Evolutionary conservation across 2,113 vertebrate species (phyloP).

Genomic region (Anthoscopus minutus): DNA sequence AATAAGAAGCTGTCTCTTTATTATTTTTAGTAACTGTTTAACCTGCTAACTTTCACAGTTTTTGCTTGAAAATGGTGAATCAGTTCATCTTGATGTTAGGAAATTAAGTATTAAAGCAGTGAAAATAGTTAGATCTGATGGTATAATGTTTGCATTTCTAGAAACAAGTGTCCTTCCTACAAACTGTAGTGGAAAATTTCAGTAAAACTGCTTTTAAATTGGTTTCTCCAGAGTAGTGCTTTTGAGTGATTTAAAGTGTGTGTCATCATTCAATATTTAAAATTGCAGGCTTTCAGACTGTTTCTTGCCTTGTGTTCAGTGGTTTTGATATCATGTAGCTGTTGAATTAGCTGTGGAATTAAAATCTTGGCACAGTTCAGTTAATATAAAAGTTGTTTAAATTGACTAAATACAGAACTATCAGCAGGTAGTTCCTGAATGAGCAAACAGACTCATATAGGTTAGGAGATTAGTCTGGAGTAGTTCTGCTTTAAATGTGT

Average conservation of each 20-base stretch:
- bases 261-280: slow-evolving; percentile 64
- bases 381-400: not conserved
- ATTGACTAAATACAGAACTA: not conserved
- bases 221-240: slow-evolving; percentile 1
- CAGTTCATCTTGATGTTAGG: not conserved
- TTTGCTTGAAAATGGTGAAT: not conserved
- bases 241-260: slow-evolving; percentile 20
- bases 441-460: not conserved
- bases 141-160: not conserved
- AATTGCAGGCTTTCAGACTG: slow-evolving; percentile 38
- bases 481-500: not conserved
- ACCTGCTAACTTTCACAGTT: not conserved
- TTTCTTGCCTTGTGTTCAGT: slow-evolving; percentile 39
- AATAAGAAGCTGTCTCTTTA: not conserved
- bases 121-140: not conserved
- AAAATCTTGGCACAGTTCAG: not conserved
- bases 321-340: slow-evolving; percentile 45
- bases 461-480: not conserved
- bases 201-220: slow-evolving; percentile 47
- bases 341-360: slow-evolving; percentile 43
- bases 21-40: not conserved
- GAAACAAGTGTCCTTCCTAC: not conserved
- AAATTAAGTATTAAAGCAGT: not conserved
- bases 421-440: not conserved
- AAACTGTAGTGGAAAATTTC: slow-evolving; percentile 41